phyloP scores from a whole-genome alignment of 2,888 invertebrate genomes.

The Sarcophaga variegata region DNA sequence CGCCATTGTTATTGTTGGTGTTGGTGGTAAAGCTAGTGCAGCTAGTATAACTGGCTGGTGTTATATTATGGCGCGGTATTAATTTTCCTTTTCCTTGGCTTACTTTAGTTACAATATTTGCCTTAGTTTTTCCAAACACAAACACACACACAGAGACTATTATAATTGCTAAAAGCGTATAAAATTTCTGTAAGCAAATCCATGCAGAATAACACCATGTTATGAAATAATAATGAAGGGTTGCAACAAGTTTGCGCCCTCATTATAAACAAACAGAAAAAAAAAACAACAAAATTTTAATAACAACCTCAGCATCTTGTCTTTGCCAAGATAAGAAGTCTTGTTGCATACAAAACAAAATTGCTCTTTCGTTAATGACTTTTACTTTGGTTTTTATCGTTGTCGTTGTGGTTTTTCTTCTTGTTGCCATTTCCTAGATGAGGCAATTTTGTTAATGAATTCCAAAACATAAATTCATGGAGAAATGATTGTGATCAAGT shows the following conservation, averaged over 20 bases:
- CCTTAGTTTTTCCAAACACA: neutral
- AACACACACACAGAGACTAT: no score
- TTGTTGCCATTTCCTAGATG: slow-evolving; percentile 34
- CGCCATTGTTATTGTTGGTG: neutral
- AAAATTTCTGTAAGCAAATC: no score
- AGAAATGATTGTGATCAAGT: no score
- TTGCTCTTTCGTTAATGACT: slow-evolving; percentile 35
- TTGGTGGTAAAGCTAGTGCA: neutral
- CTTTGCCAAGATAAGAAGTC: no score
- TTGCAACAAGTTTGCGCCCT: slow-evolving; percentile 19
- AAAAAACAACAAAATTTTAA: neutral
- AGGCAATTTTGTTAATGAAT: slow-evolving; percentile 18
- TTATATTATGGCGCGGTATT: slow-evolving; percentile 10
- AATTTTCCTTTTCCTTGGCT: slow-evolving; percentile 57
- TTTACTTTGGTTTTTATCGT: slow-evolving; percentile 7
- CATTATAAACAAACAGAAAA: neutral
- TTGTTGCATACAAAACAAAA: no score
- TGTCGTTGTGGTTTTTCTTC: no score
- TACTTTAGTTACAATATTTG: slow-evolving; percentile 46
- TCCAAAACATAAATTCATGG: no score
- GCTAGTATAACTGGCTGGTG: neutral
- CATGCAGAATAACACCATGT: no score
- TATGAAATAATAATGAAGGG: neutral
- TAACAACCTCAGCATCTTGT: no score
- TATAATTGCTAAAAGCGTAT: no score